Base-by-base conservation (phyloP, 2,797 vertebrate genomes). In the Sebastes hubbsi region DNA sequence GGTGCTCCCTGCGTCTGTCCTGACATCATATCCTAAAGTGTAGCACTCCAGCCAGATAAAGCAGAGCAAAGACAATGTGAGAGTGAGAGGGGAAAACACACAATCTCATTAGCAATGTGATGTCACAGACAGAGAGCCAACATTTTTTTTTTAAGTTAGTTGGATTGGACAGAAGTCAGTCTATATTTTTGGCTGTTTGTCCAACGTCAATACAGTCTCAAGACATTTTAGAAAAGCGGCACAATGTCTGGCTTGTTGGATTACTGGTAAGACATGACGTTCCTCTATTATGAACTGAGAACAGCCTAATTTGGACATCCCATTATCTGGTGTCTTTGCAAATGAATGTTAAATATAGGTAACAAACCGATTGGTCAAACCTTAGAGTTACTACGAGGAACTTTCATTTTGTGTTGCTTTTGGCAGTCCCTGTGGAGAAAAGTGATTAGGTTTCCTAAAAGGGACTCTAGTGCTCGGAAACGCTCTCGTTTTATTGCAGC, bases 1-100 rank as follows among this genome's bases (percentile, higher is more conserved):
- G 95, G 94, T 96, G 94, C 89, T 92, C 85, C 90, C 81, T 81
- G 25, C 86, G 75, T 93, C 88, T 56, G 74, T 70, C 24, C 82
- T 94, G 94, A 95, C 94, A 89, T 95, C 93, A 90, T 55, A 38
- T 83, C 90, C 91, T 73, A 61, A 42, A 82, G 91, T 10, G 72
- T 81, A 75, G 77, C 77, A 14, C 63, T 24, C 8, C 63, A 16
- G 93, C 92, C 94, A 94, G 93, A 88, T 73, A 91, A 90, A 94
- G 90, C 93, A 91, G 60, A 88, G 77, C 58, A 72, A 22, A 77
- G 77, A 92, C 86, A 92, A 89, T 87, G 84, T 62, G 83, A 67
- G 82, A 74, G 82, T 3, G 16, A 85, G 73, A 89, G 87, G 91
- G 91, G 88, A 89, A 87, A 82, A 78, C 73, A 86, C 63, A 65